Evolutionary conservation across 2,888 invertebrate species (phyloP), one percentile per base, ranked within the genome.

Genomic region (Orthonychiurus folsomi): DNA sequence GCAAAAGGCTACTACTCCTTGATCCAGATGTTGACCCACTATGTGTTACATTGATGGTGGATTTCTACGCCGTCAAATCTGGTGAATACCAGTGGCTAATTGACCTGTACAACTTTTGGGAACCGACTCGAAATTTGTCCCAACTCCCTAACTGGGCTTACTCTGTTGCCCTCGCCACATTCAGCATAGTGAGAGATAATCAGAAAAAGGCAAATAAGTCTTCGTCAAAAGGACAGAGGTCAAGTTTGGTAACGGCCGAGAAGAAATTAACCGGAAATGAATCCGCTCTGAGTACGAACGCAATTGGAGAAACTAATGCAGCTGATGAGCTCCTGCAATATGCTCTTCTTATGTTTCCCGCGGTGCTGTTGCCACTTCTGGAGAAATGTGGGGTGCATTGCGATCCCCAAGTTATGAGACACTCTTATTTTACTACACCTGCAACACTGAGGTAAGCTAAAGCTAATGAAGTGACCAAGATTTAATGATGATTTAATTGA

Each of bases 111-210:
- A 78, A 81, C 53, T 81, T 82, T 67, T 85, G 83, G 80, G 84
- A 86, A 71, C 60, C 67, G 15, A 76, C 80, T 57, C 83, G 85
- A 71, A 89, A 89, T 78, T 78, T 90, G 54, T 82, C 84, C 50
- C 87, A 89, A 76, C 78, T 93, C 64, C 93, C 93, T n/a, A 93
- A 92, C 76, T 87, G 90, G 81, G 86, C 88, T 0, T 91, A 85
- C 76, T 89, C 90, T 1, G 79, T 87, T 64, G 87, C 92, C 0
- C 78, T 92, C 69, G 88, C 88, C 87, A 85, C 76, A 82, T 84
- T 72, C 73, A 82, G 26, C 78, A 80, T 48, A 78, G 61, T 37
- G 63, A 60, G 54, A 48, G 20, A 23, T 27, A 60, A 23, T 21
- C 47, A 2, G 53, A 57, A 12, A 5, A 9, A 9, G 5, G 9